Percentiles rank a stretch among this genome's conserved stretches.
Conservation (phyloP, 2,797 vertebrate genomes). For the Nannoperca australis region DNA sequence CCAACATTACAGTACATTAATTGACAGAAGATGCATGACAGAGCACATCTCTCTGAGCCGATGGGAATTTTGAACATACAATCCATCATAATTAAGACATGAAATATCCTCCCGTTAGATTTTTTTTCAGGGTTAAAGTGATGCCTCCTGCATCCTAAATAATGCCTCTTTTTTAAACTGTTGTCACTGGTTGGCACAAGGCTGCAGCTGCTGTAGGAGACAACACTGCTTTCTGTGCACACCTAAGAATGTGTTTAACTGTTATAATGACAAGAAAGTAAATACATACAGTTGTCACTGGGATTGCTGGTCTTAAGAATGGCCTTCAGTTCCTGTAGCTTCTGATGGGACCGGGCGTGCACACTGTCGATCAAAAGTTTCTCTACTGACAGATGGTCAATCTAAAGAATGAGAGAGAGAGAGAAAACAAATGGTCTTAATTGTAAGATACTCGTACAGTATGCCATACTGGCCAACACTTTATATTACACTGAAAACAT, state of each 20-base stretch:
- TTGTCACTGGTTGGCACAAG: not conserved
- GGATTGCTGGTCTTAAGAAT: constrained; percentile 94
- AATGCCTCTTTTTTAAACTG: not conserved
- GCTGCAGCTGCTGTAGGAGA: not conserved
- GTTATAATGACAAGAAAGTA: not conserved
- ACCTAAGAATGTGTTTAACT: not conserved
- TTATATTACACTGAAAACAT: not conserved
- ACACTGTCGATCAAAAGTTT: constrained; percentile 99
- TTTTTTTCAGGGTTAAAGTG: not conserved
- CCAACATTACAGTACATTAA: constrained; percentile 8
- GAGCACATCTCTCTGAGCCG: not conserved
- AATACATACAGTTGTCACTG: constrained; percentile 93
- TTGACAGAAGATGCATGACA: not conserved
- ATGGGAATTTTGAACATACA: not conserved
- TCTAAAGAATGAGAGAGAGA: constrained; percentile 81
- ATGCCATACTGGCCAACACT: not conserved
- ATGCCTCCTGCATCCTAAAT: not conserved
- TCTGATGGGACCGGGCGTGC: constrained; percentile 97
- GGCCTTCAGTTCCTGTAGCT: constrained; percentile 96
- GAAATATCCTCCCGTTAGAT: no score
- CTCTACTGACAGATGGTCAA: constrained; percentile 98
- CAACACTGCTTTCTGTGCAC: not conserved
- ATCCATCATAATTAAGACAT: constrained; percentile 1
- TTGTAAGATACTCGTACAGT: not conserved
- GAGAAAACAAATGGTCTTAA: not conserved